Evolutionary conservation across 2,888 invertebrate genomes (phyloP).

Genomic region (Trachelus iudaicus): DNA sequence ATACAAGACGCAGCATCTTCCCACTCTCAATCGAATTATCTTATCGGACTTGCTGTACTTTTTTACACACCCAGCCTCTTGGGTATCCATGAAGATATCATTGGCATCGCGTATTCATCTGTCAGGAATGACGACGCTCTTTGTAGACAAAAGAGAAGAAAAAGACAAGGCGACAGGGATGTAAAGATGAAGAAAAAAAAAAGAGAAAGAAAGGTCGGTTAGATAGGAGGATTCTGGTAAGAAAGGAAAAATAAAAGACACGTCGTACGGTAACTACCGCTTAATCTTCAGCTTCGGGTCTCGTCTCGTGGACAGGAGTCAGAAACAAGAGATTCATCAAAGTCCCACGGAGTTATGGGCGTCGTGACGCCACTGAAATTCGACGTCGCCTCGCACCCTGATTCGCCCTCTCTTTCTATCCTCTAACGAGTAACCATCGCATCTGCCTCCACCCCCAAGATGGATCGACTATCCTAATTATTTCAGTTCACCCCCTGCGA

Average conservation of each 20-base stretch:
- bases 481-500: conserved; percentile 25
- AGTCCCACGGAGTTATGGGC: conserved; percentile 24
- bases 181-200: background rate
- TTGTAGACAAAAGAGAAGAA: background rate
- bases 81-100: background rate
- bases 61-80: background rate
- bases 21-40: background rate
- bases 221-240: background rate
- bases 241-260: background rate
- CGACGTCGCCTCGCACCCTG: background rate
- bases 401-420: background rate
- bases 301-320: background rate
- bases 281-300: background rate
- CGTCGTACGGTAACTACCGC: conserved; percentile 3
- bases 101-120: background rate
- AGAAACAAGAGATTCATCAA: conserved; percentile 40
- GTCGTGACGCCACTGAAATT: background rate
- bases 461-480: conserved; percentile 41
- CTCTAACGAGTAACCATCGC: background rate
- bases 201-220: background rate
- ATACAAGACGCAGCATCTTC: background rate
- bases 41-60: background rate
- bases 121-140: background rate
- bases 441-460: conserved; percentile 28
- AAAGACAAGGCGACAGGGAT: background rate